Conservation (phyloP, 2,113 vertebrate species). For the Chloebia gouldiae region DNA sequence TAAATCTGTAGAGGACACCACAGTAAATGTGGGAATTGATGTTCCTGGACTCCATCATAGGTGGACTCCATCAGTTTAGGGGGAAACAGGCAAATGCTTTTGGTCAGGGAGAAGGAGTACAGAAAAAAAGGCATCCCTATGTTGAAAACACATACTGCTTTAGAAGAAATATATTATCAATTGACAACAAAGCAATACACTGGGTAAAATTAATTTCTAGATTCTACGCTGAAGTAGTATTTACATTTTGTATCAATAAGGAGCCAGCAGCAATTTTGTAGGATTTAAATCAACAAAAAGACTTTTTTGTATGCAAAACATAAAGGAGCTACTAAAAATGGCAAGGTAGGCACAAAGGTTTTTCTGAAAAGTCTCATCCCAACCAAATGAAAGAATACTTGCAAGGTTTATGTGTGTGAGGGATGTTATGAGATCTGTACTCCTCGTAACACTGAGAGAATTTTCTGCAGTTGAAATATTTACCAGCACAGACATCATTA, state of each 20-base stretch:
- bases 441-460: background rate
- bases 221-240: conserved; percentile 18
- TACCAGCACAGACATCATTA: conserved; percentile 30
- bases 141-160: background rate
- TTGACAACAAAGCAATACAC: background rate
- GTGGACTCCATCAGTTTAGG: background rate
- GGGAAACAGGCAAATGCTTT: background rate
- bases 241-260: background rate
- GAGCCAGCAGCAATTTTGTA: conserved; percentile 18
- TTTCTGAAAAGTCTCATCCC: background rate
- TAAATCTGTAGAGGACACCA: background rate
- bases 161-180: background rate
- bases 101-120: background rate
- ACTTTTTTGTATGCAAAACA: background rate
- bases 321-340: conserved; percentile 17
- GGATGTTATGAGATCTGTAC: conserved; percentile 26
- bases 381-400: conserved; percentile 40
- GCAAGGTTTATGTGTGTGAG: conserved; percentile 22
- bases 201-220: background rate
- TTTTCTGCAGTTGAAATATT: conserved; percentile 16
- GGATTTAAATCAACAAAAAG: conserved; percentile 43
- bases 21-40: background rate
- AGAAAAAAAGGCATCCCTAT: background rate
- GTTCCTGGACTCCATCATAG: background rate
- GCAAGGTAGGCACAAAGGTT: background rate